Evolutionary conservation across 1,140 invertebrate genomes (phyloP), one percentile per base, ranked within the genome.

Genomic region (Heliothis subflexa): DNA sequence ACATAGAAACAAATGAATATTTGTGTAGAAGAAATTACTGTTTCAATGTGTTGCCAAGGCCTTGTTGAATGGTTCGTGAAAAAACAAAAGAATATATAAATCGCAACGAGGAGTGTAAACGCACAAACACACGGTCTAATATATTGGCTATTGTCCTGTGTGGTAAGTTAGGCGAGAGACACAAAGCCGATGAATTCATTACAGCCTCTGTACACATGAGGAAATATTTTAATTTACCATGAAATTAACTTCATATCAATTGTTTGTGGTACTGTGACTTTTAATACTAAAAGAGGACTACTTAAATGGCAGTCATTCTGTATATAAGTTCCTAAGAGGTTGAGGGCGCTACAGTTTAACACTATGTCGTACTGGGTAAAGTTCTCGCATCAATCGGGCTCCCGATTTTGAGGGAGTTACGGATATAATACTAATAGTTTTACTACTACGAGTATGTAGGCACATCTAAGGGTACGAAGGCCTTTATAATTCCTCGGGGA

Each of bases 81-180:
- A 74, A 87, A 86, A 93, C 91, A 93, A 93, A 90, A 91, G 91
- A 93, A 90, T 91, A 68, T 84, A 88, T 91, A 88, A 25, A 91
- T 90, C 70, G 72, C 59, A 72, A 50, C 73, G 49, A 79, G 33
- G 49, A 70, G 28, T 70, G 62, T 81, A 74, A 57, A 74, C 61
- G 45, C 62, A 47, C 18, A 66, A 25, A 47, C 52, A 68, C 50
- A 74, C 62, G 16, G 45, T 25, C 61, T 18, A 49, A 76, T 68
- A 55, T 55, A 33, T 55, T 13, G 9, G 54, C 72, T 75, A 78
- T 71, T 72, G 77, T 78, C 21, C 9, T 71, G 47, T 70, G 54
- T 55, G 13, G 59, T 10, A 40, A 72, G 54, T 47, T 3, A 13
- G 40, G 54, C 18, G 40, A n/a, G 13, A 49, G 16, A 3, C 13